These are phyloP conservation scores for Anas bahamensis DNA, from an alignment of 2,797 vertebrate species.

Conservation along the genomic window DNA sequence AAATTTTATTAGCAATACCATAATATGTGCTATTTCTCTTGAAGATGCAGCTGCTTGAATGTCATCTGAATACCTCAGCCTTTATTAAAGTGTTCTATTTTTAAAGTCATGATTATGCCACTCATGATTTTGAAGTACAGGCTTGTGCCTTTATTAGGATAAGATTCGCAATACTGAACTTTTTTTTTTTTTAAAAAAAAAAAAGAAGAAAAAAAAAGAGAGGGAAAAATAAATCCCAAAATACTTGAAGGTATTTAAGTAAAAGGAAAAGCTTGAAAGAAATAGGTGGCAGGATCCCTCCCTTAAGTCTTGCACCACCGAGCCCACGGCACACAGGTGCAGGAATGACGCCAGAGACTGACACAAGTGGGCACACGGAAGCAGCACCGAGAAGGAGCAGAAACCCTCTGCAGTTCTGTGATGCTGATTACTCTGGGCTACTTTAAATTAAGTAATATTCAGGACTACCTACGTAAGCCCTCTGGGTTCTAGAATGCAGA, in stretches of 20 bases:
- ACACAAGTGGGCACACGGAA: background rate
- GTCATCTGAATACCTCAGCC: slow-evolving; percentile 73
- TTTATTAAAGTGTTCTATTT: slow-evolving; percentile 72
- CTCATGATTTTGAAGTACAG: slow-evolving; percentile 63
- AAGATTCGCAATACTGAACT: slow-evolving; percentile 45
- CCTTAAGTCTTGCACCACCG: background rate
- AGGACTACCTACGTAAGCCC: background rate
- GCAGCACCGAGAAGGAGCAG: background rate
- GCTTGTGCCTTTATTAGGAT: slow-evolving; percentile 68
- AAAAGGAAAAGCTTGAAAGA: slow-evolving; percentile 5
- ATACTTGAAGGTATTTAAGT: slow-evolving; percentile 60
- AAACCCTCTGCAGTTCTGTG: background rate
- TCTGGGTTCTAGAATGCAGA: background rate
- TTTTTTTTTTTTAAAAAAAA: background rate
- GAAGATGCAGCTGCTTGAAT: slow-evolving; percentile 72
- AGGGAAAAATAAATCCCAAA: background rate
- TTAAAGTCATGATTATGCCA: slow-evolving; percentile 67
- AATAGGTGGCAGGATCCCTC: background rate
- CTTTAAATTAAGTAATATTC: background rate
- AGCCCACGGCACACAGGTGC: rapidly evolving
- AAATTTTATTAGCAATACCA: slow-evolving; percentile 56
- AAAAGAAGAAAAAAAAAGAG: background rate
- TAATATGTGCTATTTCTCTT: slow-evolving; percentile 60
- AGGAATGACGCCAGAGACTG: background rate
- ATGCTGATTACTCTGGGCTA: background rate